Base-by-base conservation (phyloP, 2,113 vertebrate genomes). In the Ploceus nigricollis region DNA sequence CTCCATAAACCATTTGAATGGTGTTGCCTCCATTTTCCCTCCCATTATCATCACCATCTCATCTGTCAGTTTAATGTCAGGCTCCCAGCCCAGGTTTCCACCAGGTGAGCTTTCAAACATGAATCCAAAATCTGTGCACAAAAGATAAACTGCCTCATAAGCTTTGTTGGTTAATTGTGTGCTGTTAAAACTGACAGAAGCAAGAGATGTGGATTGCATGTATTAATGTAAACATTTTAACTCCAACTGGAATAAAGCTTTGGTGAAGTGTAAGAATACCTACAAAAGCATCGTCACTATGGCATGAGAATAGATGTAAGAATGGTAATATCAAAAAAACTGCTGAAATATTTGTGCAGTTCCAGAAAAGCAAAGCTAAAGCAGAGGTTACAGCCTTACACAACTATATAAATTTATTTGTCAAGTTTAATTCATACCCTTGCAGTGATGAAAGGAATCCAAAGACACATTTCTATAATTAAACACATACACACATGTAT, bases 31-130 rank as follows among this genome's bases (percentile, higher is more conserved):
- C 99, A 99, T 99, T 95, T 99, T 99, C 35, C 99, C 99, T 9
- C 99, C 99, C 99, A 99, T 99, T 95, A 99, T 99, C 99, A 99
- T 99, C 97, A 99, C 99, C 99, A 99, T 99, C 97, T 99, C 99
- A 35, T 99, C 99, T 0, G 99, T 99, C 76, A 99, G 98, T 86
- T 99, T 99, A 96, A 99, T 99, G 94, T 99, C 99, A 1, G 99
- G 99, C 85, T 99, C 99, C 99, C 99, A 99, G 93, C 99, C 99
- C 22, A 99, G 98, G 96, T 99, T 99, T 53, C 99, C 99, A 2
- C 99, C 99, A 0, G 99, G 99, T 31, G 99, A 99, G 94, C 99
- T 99, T 96, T 99, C 99, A 94, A 99, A 99, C 99, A 99, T 99
- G 98, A 99, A 99, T 82, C 99, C 99, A 58, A 99, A 99, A 95